These are phyloP conservation scores for Dolichopus griseipennis DNA, from an alignment of 2,888 invertebrate species.

Conservation along the genomic window DNA sequence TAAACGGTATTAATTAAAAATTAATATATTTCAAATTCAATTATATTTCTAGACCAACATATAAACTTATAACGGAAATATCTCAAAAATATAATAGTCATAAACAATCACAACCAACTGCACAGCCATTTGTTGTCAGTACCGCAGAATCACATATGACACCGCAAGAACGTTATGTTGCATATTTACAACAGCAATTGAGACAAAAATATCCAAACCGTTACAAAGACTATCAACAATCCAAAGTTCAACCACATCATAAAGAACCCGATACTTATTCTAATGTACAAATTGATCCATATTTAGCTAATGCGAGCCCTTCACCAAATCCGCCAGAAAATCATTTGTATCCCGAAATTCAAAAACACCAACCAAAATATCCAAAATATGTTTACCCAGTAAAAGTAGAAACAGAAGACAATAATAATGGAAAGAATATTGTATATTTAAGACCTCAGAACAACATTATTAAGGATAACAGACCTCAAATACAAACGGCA, in stretches of 20 bases:
- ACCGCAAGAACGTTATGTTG: slow-evolving; percentile 40
- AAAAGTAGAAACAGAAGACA: background rate
- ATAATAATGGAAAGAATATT: background rate
- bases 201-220: slow-evolving; percentile 23
- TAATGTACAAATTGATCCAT: background rate
- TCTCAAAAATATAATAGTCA: background rate
- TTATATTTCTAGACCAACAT: background rate
- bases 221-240: slow-evolving; percentile 19
- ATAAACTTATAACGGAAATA: background rate
- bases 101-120: background rate
- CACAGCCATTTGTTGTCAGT: background rate
- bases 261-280: background rate
- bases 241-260: slow-evolving; percentile 21
- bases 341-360: slow-evolving; percentile 8
- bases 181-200: slow-evolving; percentile 39
- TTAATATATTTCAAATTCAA: no score
- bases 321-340: slow-evolving; percentile 2
- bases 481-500: background rate
- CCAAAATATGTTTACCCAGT: background rate
- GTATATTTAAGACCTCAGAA: background rate
- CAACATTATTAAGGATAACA: background rate
- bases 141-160: slow-evolving; percentile 26
- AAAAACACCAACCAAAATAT: background rate
- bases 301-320: slow-evolving; percentile 2
- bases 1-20: no score